Evolutionary conservation across 2,113 vertebrate genomes (phyloP), one percentile per base, ranked within the genome.

Genomic region (Solea senegalensis): DNA sequence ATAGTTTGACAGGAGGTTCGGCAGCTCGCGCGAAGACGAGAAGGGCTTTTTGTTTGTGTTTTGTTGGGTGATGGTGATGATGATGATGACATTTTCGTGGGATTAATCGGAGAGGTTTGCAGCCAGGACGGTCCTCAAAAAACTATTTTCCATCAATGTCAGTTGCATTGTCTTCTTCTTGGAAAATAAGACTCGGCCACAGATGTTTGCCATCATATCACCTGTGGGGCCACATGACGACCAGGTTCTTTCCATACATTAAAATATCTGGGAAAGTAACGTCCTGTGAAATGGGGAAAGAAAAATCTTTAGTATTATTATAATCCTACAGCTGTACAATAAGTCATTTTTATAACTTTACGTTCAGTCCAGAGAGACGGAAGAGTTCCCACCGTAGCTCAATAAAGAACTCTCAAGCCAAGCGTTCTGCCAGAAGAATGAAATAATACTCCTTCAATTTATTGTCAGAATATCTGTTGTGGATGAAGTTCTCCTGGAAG

Each of bases 121-220:
- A 76, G 52, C 45, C 44, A 72, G 43, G 27, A 28, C n/a, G 5
- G 61, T 52, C 45, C 21, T 13, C 68, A 62, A 80, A 74, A 54
- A 26, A 41, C 50, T 76, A 68, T 83, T 67, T 82, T 41, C 65
- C 51, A 39, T 46, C 21, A 78, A 64, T 63, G 55, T 70, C 62
- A 49, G 45, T 50, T 45, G 44, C 4, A 3, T 79, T 75, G 44
- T 74, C 67, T 64, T 53, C 10, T 67, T 72, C 10, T 67, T 72
- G 28, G 49, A 45, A 46, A 21, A 53, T 41, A 46, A 21, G 56
- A 71, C 65, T 70, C 60, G 28, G 27, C 53, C 67, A 61, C 69
- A 79, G 74, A 77, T 83, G 72, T 78, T 78, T 80, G 45, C 55
- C 11, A 26, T 40, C 27, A 46, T 28, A 26, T 61, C 44, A 75